phyloP scores from a whole-genome alignment of 1,140 invertebrate genomes.

The Belonocnema kinseyi region DNA sequence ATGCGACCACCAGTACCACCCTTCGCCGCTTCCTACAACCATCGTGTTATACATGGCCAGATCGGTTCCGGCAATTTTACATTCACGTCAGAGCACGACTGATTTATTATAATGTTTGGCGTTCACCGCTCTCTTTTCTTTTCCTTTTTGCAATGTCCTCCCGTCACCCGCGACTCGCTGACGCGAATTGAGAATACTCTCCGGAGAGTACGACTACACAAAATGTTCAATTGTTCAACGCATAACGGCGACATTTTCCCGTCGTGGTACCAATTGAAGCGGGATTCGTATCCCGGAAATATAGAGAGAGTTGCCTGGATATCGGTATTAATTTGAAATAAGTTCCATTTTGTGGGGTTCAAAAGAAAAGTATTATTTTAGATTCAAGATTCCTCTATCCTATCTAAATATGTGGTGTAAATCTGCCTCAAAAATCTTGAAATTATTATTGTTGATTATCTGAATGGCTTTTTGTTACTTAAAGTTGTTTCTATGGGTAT shows the following conservation, averaged over 20 bases:
- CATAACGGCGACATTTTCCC: constrained; percentile 41
- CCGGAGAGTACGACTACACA: constrained; percentile 45
- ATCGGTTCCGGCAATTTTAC: constrained; percentile 75
- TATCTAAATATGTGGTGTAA: too few species aligned
- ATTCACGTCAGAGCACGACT: constrained; percentile 67
- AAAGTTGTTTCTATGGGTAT: too few species aligned
- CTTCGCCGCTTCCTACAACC: constrained; percentile 50
- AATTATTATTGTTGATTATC: too few species aligned
- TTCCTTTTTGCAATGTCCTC: constrained; percentile 47
- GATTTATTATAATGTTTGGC: constrained; percentile 74
- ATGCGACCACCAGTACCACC: constrained; percentile 50
- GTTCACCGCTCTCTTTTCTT: constrained; percentile 52
- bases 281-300: constrained; percentile 33
- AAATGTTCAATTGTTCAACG: constrained; percentile 42
- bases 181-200: constrained; percentile 54
- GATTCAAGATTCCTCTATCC: too few species aligned
- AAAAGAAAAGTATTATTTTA: background rate
- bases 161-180: constrained; percentile 49
- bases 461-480: too few species aligned
- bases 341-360: background rate
- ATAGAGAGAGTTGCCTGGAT: too few species aligned
- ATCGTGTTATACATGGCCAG: constrained; percentile 71
- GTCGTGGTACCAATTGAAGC: constrained; percentile 32
- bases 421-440: too few species aligned
- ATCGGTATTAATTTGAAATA: too few species aligned